Conservation (phyloP, 92 coral and sea anemone genomes). For the Pocillopora grandis region DNA sequence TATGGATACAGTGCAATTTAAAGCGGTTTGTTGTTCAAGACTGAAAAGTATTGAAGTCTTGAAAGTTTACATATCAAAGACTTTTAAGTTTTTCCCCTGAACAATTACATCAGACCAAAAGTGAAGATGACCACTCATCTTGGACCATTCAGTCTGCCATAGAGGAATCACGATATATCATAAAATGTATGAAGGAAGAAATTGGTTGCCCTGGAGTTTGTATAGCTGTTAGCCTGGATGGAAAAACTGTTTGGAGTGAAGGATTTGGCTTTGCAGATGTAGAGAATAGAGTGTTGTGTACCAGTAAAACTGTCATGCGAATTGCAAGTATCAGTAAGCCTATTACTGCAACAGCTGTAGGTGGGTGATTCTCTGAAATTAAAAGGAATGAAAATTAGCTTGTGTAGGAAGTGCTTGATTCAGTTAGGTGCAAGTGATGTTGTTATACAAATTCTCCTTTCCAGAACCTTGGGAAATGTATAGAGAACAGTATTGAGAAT, state of each 20-base stretch:
- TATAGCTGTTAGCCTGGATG: slow-evolving; percentile 86
- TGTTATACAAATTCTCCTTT: too few relatives aligned
- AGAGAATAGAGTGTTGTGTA: slow-evolving; percentile 87
- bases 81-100: background rate
- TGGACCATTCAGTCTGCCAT: slow-evolving; percentile 55
- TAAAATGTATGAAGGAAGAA: slow-evolving; percentile 77
- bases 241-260: slow-evolving; percentile 90
- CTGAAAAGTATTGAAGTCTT: background rate
- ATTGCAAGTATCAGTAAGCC: slow-evolving; percentile 99
- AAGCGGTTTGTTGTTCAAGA: too few relatives aligned
- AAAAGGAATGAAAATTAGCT: background rate
- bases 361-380: slow-evolving; percentile 40
- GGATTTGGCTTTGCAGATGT: slow-evolving; percentile 96
- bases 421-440: too few relatives aligned
- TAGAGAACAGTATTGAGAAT: too few relatives aligned
- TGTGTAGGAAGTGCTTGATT: background rate
- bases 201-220: slow-evolving; percentile 85
- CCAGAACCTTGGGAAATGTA: too few relatives aligned
- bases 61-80: background rate
- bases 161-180: slow-evolving; percentile 62
- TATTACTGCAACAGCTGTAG: slow-evolving; percentile 86
- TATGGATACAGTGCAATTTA: too few relatives aligned
- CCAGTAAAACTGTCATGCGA: slow-evolving; percentile 85
- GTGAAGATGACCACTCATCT: background rate
- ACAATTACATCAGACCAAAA: background rate